Base-by-base conservation (phyloP, 2,888 invertebrate species). In the Chouioia cunea region DNA sequence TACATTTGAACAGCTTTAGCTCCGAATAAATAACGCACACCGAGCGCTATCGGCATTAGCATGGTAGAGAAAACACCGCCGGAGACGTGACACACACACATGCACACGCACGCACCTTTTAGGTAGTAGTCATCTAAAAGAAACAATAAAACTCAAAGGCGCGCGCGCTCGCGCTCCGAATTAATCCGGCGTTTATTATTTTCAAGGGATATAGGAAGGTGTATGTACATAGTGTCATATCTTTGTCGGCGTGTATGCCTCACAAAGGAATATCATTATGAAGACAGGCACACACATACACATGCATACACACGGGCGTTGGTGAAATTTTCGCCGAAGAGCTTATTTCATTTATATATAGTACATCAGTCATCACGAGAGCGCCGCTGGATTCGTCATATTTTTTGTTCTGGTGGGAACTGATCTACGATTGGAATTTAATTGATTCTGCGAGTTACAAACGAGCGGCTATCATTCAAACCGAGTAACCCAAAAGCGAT, bases 101-200 rank as follows among this genome's bases (percentile, higher is more conserved):
- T n/a, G n/a, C n/a, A n/a, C n/a, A n/a, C n/a, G n/a, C n/a, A n/a
- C n/a, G n/a, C n/a, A n/a, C n/a, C n/a, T n/a, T n/a, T n/a, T n/a
- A n/a, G n/a, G 36, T 10, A 16, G 58, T 66, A 58, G 58, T 65
- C 36, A 12, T 10, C 44, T 6, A n/a, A 18, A 36, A 10, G 36
- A 36, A 36, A 50, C 52, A 14, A 23, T n/a, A n/a, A n/a, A n/a
- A n/a, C n/a, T n/a, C n/a, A n/a, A n/a, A n/a, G n/a, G n/a, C n/a
- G n/a, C n/a, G n/a, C n/a, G n/a, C 36, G 43, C 36, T 20, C 36
- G 36, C 36, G 36, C 50, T 2, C 62, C 22, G 71, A 57, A 67
- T 59, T 71, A 71, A 67, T 67, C 14, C 57, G 59, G 23, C 57
- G 58, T 67, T 47, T 64, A 48, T 67, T 36, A 12, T 12, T 59